These are phyloP conservation scores for Lateolabrax maculatus DNA, from an alignment of 2,797 vertebrate genomes.

Conservation along the genomic window DNA sequence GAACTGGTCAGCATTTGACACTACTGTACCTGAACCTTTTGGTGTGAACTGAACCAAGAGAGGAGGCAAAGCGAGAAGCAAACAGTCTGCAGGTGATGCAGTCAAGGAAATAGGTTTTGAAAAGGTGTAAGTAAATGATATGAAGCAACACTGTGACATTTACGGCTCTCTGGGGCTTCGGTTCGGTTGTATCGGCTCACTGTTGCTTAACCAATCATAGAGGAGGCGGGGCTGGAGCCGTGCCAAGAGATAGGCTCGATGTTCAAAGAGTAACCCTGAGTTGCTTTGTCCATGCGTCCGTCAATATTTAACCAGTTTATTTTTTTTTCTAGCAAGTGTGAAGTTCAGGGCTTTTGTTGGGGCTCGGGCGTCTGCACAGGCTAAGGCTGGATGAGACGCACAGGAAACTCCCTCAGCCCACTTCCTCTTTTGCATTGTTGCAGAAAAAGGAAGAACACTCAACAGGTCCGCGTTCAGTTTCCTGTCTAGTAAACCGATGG, in stretches of 20 bases:
- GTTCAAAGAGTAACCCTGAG: constrained; percentile 75
- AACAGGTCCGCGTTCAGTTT: constrained; percentile 76
- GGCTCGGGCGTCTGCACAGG: constrained; percentile 24
- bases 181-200: constrained; percentile 8
- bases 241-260: constrained; percentile 63
- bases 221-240: constrained; percentile 74
- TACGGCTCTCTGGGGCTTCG: not conserved
- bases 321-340: constrained; percentile 47
- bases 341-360: constrained; percentile 57
- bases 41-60: not conserved
- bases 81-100: constrained; percentile 3
- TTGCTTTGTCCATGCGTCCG: constrained; percentile 44
- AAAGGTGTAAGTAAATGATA: constrained; percentile 14
- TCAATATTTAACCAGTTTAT: constrained; percentile 82
- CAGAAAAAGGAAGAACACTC: constrained; percentile 82
- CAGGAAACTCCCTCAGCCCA: constrained; percentile 74
- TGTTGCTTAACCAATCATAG: constrained; percentile 68
- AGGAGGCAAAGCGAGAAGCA: constrained; percentile 5
- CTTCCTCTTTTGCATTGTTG: constrained; percentile 83
- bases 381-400: constrained; percentile 43
- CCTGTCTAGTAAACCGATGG: constrained; percentile 67
- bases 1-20: not conserved
- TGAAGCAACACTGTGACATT: constrained; percentile 19
- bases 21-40: not conserved
- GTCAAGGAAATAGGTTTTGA: constrained; percentile 3